Evolutionary conservation across 1,140 invertebrate species (phyloP).

Genomic region (Papilio glaucus): DNA sequence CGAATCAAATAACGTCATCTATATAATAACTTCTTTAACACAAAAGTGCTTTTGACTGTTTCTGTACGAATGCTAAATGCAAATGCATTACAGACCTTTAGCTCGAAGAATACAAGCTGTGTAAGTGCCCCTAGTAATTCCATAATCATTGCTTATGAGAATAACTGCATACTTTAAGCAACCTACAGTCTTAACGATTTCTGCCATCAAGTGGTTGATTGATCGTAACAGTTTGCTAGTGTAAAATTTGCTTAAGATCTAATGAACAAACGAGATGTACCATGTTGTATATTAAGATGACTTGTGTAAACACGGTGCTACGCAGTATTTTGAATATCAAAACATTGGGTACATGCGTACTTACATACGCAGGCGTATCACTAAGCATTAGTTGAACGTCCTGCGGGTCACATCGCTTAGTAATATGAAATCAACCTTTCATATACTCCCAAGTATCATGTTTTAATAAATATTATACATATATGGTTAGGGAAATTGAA

Average conservation of each 20-base stretch:
- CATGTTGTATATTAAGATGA: neutral
- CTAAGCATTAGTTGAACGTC: neutral
- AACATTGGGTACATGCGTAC: neutral
- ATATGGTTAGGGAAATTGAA: neutral
- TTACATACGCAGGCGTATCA: neutral
- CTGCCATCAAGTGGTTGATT: neutral
- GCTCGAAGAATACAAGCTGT: neutral
- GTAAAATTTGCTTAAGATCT: neutral
- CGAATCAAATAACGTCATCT: constrained; percentile 18
- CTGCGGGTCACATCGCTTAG: neutral
- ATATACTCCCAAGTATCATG: neutral
- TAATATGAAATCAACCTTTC: neutral
- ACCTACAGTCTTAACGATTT: neutral
- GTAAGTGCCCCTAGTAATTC: neutral
- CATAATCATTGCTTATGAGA: too few species aligned
- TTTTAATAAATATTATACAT: neutral
- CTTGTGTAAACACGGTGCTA: neutral
- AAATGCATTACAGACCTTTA: neutral
- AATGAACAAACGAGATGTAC: neutral
- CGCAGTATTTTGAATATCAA: neutral
- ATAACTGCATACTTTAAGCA: too few species aligned
- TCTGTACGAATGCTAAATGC: neutral
- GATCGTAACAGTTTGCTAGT: neutral
- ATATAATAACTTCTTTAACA: constrained; percentile 5
- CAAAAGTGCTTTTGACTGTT: neutral